Percentiles rank a stretch among this genome's conserved stretches.
These are phyloP conservation scores for Leuciscus waleckii DNA, from an alignment of 2,797 vertebrate genomes.

Conservation along the genomic window DNA sequence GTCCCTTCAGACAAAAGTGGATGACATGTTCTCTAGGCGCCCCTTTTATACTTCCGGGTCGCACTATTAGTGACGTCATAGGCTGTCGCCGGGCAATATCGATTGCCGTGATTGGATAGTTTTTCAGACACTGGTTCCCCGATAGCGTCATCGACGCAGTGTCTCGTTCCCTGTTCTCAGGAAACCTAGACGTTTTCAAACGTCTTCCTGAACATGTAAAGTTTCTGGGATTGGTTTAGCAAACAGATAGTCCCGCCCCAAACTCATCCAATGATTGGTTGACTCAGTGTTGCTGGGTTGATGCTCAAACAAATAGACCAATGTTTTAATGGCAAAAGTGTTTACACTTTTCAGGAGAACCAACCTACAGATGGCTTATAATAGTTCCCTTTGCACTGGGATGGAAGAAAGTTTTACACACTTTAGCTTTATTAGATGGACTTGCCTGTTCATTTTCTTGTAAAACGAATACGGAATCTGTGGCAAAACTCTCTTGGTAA, in stretches of 20 bases:
- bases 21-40: too few relatives aligned
- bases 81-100: too few relatives aligned
- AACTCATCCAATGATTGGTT: neutral
- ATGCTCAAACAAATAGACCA: slow-evolving; percentile 3
- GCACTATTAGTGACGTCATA: too few relatives aligned
- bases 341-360: neutral
- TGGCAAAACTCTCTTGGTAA: neutral
- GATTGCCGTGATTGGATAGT: too few relatives aligned
- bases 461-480: neutral
- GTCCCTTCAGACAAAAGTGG: too few relatives aligned
- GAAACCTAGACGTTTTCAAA: too few relatives aligned
- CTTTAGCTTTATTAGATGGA: neutral
- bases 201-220: too few relatives aligned
- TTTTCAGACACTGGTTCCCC: too few relatives aligned
- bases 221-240: neutral
- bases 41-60: too few relatives aligned
- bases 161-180: too few relatives aligned
- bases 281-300: neutral
- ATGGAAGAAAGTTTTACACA: neutral
- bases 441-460: neutral
- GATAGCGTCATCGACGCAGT: too few relatives aligned
- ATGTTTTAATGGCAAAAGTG: neutral
- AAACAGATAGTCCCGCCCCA: neutral
- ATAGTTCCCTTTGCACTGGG: neutral
- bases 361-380: neutral